These are phyloP conservation scores for Lucilia sericata DNA, from an alignment of 1,140 invertebrate genomes.

Conservation along the genomic window DNA sequence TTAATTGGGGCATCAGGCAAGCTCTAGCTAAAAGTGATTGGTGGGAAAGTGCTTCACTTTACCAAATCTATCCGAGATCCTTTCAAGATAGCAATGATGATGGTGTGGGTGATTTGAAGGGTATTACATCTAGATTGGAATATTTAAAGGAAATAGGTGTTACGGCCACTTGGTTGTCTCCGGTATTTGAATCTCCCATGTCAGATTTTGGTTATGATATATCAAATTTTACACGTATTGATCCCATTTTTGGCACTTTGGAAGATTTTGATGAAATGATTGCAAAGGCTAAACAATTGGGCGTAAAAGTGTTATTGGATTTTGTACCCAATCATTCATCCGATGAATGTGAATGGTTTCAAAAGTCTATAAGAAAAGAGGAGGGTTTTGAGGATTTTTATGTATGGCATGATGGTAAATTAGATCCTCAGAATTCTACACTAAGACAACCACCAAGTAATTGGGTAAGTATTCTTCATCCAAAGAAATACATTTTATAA, in stretches of 20 bases:
- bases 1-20: background rate
- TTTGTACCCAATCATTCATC: constrained; percentile 80
- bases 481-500: no score
- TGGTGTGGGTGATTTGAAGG: constrained; percentile 81
- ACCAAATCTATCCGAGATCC: constrained; percentile 84
- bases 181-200: constrained; percentile 78
- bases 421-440: constrained; percentile 53
- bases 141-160: constrained; percentile 72
- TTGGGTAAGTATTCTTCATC: constrained; percentile 72
- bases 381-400: constrained; percentile 77
- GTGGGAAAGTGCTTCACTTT: constrained; percentile 81
- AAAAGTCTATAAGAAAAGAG: constrained; percentile 72
- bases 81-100: constrained; percentile 84
- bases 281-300: constrained; percentile 70
- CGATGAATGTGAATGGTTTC: constrained; percentile 78
- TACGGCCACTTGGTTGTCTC: constrained; percentile 77
- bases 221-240: constrained; percentile 77
- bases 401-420: constrained; percentile 74
- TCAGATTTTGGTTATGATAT: constrained; percentile 79
- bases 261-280: constrained; percentile 79
- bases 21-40: constrained; percentile 67
- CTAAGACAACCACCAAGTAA: constrained; percentile 73
- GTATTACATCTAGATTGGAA: constrained; percentile 69
- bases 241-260: constrained; percentile 78
- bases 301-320: constrained; percentile 68